These are phyloP conservation scores for Eospalax fontanierii DNA, from an alignment of 2,797 vertebrate species.

Conservation along the genomic window DNA sequence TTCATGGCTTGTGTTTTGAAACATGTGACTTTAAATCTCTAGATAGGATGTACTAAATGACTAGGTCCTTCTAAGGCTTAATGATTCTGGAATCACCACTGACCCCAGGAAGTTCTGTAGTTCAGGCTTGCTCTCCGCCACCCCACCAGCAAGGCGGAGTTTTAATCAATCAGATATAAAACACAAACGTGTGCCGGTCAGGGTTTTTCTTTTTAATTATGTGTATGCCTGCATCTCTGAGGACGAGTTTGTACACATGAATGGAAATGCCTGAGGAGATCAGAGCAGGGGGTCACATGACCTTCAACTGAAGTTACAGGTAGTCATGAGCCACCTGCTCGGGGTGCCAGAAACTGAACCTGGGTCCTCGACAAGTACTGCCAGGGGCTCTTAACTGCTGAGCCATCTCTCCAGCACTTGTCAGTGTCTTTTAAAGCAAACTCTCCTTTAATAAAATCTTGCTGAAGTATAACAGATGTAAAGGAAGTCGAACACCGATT, in stretches of 20 bases:
- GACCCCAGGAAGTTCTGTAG: neutral
- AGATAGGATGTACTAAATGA: neutral
- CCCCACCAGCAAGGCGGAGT: neutral
- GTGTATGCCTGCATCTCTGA: too few relatives aligned
- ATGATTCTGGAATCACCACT: neutral
- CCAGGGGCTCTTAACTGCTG: too few relatives aligned
- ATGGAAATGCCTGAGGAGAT: too few relatives aligned
- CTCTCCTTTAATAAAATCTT: neutral
- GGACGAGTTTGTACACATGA: too few relatives aligned
- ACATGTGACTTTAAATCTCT: neutral
- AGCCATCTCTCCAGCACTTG: too few relatives aligned
- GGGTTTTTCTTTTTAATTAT: neutral
- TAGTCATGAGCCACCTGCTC: too few relatives aligned
- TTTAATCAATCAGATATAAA: constrained; percentile 21
- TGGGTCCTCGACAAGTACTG: too few relatives aligned
- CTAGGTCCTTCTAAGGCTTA: neutral
- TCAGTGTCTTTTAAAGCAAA: too few relatives aligned
- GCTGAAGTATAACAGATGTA: neutral
- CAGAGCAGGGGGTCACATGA: too few relatives aligned
- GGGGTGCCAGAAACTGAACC: too few relatives aligned
- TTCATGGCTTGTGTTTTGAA: neutral
- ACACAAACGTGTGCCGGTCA: neutral
- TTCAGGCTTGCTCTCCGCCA: neutral
- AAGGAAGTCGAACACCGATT: neutral
- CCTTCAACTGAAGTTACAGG: too few relatives aligned